Percentiles rank a stretch among this genome's conserved stretches.
phyloP scores from a whole-genome alignment of 2,888 invertebrate genomes.

The Antheraea assamensis region DNA sequence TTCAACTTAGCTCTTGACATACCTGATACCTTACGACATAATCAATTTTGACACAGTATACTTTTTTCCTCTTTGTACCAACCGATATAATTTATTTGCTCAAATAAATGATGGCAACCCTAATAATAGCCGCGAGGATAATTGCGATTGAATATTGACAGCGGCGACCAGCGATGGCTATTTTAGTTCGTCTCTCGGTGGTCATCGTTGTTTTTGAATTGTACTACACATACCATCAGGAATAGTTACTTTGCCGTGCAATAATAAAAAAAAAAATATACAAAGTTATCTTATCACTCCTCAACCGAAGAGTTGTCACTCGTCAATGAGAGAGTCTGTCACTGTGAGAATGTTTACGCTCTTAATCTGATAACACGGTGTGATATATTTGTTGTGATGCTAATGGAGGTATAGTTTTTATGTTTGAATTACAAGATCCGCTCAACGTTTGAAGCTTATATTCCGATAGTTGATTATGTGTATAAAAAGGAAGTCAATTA shows the following conservation, averaged over 20 bases:
- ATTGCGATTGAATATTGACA: background rate
- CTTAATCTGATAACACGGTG: background rate
- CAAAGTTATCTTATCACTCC: background rate
- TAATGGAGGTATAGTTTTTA: background rate
- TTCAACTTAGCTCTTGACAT: too few relatives aligned
- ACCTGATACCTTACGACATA: too few relatives aligned
- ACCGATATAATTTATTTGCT: too few relatives aligned
- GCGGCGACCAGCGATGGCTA: too few relatives aligned
- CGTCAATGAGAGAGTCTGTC: constrained; percentile 1
- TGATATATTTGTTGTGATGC: background rate
- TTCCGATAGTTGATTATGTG: background rate
- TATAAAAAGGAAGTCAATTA: too few relatives aligned
- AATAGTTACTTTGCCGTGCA: too few relatives aligned
- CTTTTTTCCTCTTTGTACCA: too few relatives aligned
- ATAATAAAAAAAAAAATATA: background rate
- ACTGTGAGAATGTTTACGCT: background rate
- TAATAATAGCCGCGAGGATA: background rate
- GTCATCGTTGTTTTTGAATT: too few relatives aligned
- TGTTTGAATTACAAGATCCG: background rate
- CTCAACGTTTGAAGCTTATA: background rate
- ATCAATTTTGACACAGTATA: too few relatives aligned
- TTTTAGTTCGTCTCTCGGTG: too few relatives aligned
- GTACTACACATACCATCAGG: too few relatives aligned
- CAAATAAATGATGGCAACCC: too few relatives aligned
- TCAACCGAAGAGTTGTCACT: background rate